phyloP scores from a whole-genome alignment of 2,888 invertebrate genomes.

The Exocentrus adspersus region DNA sequence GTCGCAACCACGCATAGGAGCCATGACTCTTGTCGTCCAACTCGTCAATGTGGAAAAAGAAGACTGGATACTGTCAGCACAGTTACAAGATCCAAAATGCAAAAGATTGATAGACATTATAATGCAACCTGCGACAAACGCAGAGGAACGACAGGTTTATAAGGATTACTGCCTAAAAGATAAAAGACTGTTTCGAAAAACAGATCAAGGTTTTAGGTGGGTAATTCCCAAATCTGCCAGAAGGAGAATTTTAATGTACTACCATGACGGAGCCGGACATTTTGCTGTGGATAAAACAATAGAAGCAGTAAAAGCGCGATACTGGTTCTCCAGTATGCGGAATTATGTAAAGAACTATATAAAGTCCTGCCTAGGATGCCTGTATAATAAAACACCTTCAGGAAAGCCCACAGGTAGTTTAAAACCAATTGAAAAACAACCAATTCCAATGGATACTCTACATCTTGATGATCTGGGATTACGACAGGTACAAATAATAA shows the following conservation, averaged over 20 bases:
- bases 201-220: slow-evolving; percentile 31
- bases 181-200: slow-evolving; percentile 33
- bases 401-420: slow-evolving; percentile 40
- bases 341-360: slow-evolving; percentile 49
- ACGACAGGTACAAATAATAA: slow-evolving; percentile 41
- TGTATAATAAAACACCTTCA: slow-evolving; percentile 51
- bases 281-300: slow-evolving; percentile 45
- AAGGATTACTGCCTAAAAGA: slow-evolving; percentile 37
- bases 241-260: slow-evolving; percentile 33
- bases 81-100: slow-evolving; percentile 33
- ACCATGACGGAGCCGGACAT: slow-evolving; percentile 54
- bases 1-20: too few relatives aligned
- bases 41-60: slow-evolving; percentile 31
- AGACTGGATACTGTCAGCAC: slow-evolving; percentile 43
- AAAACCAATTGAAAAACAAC: slow-evolving; percentile 39
- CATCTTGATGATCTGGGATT: slow-evolving; percentile 51
- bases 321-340: slow-evolving; percentile 49
- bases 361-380: slow-evolving; percentile 50
- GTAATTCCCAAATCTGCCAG: slow-evolving; percentile 34
- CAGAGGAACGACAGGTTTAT: slow-evolving; percentile 28
- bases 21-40: too few relatives aligned
- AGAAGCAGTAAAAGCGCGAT: slow-evolving; percentile 45
- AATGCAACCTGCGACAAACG: slow-evolving; percentile 16
- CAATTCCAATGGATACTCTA: slow-evolving; percentile 47
- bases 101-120: slow-evolving; percentile 31